A percentile compares a stretch with the other conserved stretches of the same genome.
phyloP scores from a whole-genome alignment of 1,140 invertebrate genomes.

The Habropoda laboriosa region DNA sequence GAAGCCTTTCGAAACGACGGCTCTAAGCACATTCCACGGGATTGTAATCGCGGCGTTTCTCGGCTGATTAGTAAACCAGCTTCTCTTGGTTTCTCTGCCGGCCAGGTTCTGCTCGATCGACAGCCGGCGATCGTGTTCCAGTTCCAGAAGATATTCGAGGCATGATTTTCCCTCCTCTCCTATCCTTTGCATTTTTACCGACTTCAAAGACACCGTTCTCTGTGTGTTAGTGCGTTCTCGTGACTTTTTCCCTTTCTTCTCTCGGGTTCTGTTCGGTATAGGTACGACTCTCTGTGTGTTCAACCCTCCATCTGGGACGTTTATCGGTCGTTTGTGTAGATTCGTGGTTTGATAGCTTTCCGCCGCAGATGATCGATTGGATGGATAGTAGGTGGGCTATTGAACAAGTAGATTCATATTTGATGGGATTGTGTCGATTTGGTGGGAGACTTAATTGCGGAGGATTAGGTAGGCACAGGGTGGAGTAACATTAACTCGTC shows the following conservation, averaged over 20 bases:
- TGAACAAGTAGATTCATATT: not conserved
- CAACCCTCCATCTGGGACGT: not conserved
- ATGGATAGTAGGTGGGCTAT: not conserved
- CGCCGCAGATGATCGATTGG: not conserved
- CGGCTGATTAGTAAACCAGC: slow-evolving; percentile 71
- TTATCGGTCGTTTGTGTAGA: slow-evolving; percentile 2
- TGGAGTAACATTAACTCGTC: no score
- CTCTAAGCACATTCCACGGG: slow-evolving; percentile 76
- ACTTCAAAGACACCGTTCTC: slow-evolving; percentile 16
- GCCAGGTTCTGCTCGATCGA: slow-evolving; percentile 47
- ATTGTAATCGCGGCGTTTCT: slow-evolving; percentile 77
- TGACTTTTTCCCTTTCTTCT: not conserved
- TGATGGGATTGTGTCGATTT: not conserved
- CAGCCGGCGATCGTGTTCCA: slow-evolving; percentile 18
- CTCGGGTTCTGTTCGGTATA: not conserved
- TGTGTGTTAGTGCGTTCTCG: not conserved
- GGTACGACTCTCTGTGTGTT: not conserved
- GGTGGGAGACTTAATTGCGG: not conserved
- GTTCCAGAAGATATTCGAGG: slow-evolving; percentile 33
- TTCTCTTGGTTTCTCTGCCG: slow-evolving; percentile 56
- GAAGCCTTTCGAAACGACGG: slow-evolving; percentile 75
- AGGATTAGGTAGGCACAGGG: not conserved
- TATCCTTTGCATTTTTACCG: slow-evolving; percentile 22
- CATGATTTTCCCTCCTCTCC: not conserved
- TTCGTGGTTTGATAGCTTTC: not conserved